Percentiles rank a stretch among this genome's conserved stretches.
phyloP scores from a whole-genome alignment of 2,797 vertebrate genomes.

The Dryobates pubescens region DNA sequence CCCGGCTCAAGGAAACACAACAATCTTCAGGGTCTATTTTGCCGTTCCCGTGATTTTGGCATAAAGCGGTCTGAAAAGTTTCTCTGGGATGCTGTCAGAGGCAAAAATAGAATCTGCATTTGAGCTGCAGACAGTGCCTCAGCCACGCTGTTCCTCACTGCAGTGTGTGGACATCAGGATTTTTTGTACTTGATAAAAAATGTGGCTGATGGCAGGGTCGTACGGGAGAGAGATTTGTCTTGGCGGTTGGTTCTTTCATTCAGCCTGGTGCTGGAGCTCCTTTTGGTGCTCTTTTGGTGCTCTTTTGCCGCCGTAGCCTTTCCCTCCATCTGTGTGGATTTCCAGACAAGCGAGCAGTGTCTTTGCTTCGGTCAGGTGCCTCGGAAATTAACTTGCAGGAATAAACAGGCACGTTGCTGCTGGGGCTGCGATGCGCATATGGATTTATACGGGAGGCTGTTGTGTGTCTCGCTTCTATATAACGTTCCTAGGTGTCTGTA shows the following conservation, averaged over 20 bases:
- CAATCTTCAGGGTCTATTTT: background rate
- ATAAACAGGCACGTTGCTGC: background rate
- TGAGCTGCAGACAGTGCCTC: slow-evolving; percentile 21
- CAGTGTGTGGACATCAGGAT: background rate
- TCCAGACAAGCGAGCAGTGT: background rate
- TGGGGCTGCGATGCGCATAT: background rate
- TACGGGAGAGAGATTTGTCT: background rate
- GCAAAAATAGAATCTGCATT: background rate
- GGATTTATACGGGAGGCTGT: background rate
- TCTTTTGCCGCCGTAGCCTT: background rate
- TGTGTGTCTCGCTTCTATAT: background rate
- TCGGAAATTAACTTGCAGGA: background rate
- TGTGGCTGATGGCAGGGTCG: background rate
- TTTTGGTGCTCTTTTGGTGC: background rate
- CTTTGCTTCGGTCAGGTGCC: slow-evolving; percentile 5
- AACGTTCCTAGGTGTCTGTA: slow-evolving; percentile 29
- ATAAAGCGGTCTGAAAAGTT: background rate
- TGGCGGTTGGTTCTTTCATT: background rate
- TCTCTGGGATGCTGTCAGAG: background rate
- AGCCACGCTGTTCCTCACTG: background rate
- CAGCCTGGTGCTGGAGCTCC: background rate
- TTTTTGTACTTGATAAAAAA: background rate
- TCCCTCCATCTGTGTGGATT: background rate
- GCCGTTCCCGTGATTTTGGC: slow-evolving; percentile 13
- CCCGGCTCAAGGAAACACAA: background rate